A percentile compares a stretch with the other conserved stretches of the same genome.
These are phyloP conservation scores for Morpho helenor DNA, from an alignment of 2,888 invertebrate species.

Conservation along the genomic window DNA sequence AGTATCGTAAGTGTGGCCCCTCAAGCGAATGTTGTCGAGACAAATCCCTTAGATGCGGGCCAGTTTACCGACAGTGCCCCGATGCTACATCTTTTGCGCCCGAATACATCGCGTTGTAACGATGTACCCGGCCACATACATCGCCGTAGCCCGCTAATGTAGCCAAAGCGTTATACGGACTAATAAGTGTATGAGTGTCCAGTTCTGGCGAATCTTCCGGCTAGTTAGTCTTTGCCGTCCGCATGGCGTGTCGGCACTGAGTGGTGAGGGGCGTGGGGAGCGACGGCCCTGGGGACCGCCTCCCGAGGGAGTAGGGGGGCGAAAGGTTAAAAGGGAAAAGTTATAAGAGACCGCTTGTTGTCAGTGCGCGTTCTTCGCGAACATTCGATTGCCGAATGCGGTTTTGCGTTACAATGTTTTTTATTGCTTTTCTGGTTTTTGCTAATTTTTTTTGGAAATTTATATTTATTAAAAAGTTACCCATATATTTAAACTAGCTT, in stretches of 20 bases:
- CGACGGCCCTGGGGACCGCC: conserved; percentile 77
- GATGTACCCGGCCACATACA: too few relatives aligned
- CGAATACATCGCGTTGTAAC: too few relatives aligned
- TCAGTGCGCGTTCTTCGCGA: conserved; percentile 64
- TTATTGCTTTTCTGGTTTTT: conserved; percentile 12
- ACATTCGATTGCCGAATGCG: conserved; percentile 62
- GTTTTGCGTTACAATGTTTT: conserved; percentile 33
- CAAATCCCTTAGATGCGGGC: too few relatives aligned
- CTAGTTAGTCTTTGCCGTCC: conserved; percentile 65
- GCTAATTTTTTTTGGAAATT: background rate
- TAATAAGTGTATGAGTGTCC: too few relatives aligned
- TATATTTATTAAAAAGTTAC: too few relatives aligned
- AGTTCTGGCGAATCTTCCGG: conserved; percentile 34
- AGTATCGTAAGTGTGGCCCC: too few relatives aligned
- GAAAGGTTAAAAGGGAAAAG: conserved; percentile 79
- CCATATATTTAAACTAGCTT: too few relatives aligned
- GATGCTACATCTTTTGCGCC: too few relatives aligned
- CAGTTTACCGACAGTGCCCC: too few relatives aligned
- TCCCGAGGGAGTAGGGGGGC: conserved; percentile 66
- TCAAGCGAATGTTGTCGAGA: too few relatives aligned
- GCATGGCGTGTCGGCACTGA: conserved; percentile 77
- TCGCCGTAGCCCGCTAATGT: too few relatives aligned
- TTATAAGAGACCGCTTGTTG: conserved; percentile 78
- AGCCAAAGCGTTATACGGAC: too few relatives aligned
- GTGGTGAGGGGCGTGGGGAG: conserved; percentile 70